Percentiles rank a stretch among this genome's conserved stretches.
These are phyloP conservation scores for Stegodyphus dumicola DNA, from an alignment of 1,140 invertebrate species.

Conservation along the genomic window DNA sequence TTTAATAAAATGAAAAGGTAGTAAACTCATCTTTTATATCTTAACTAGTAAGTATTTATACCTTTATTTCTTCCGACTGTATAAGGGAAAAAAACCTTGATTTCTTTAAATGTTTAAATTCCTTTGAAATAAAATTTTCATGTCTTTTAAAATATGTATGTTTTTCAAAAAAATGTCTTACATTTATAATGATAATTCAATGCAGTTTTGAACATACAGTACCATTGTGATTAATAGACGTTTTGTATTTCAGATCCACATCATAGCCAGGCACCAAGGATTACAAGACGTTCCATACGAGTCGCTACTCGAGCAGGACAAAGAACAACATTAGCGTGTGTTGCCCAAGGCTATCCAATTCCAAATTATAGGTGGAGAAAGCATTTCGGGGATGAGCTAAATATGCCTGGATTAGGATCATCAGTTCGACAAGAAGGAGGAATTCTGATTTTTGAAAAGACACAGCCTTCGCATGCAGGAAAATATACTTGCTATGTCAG, in stretches of 20 bases:
- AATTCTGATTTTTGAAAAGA: constrained; percentile 60
- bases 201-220: too few relatives aligned
- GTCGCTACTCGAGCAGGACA: constrained; percentile 3
- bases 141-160: too few relatives aligned
- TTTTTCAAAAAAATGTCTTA: too few relatives aligned
- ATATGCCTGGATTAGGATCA: constrained; percentile 20
- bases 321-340: constrained; percentile 75
- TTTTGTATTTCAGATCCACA: constrained; percentile 24
- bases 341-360: constrained; percentile 80
- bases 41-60: too few relatives aligned
- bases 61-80: too few relatives aligned
- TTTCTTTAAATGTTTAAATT: too few relatives aligned
- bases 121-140: too few relatives aligned
- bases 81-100: too few relatives aligned
- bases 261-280: constrained; percentile 58
- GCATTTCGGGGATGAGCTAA: constrained; percentile 16
- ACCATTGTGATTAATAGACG: too few relatives aligned
- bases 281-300: constrained; percentile 16
- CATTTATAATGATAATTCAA: too few relatives aligned
- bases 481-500: constrained; percentile 64
- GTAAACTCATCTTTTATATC: too few relatives aligned
- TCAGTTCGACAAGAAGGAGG: constrained; percentile 51
- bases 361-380: constrained; percentile 75
- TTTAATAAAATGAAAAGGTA: too few relatives aligned
- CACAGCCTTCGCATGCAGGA: constrained; percentile 57